Base-by-base conservation (phyloP, 1,140 invertebrate species). In the Coptotermes formosanus region DNA sequence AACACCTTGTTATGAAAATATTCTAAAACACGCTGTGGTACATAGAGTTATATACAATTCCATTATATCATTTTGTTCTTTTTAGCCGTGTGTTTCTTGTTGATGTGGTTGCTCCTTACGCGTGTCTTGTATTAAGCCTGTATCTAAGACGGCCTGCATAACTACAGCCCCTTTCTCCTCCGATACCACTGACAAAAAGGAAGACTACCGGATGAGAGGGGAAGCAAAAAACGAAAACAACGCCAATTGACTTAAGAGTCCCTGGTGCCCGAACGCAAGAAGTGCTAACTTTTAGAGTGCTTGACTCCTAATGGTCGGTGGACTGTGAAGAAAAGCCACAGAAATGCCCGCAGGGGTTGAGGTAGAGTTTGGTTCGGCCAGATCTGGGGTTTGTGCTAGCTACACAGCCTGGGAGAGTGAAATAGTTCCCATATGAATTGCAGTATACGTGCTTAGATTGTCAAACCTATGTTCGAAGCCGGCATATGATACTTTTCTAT, bases 211-310 rank as follows among this genome's bases (percentile, higher is more conserved):
- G 64, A 12, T 75, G 25, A 25, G 64, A 75, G 64, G 64, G n/a
- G 64, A 30, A 7, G n/a, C 25, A 30, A 75, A 75, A 75, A 75
- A 75, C 64, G 64, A 75, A 75, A 75, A 75, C 64, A 75, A 75
- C 64, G 64, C 64, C 64, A 75, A 75, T 75, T 75, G 64, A 75
- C 64, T 75, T 75, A 75, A 75, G 64, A 75, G 64, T 75, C 64
- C 64, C 64, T 30, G 64, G 64, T 30, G 64, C 64, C 14, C 64
- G 4, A 30, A 30, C 64, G 64, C 64, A 75, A 75, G 64, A 75
- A 75, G 64, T 75, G 64, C 64, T 75, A 75, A 75, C 64, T 75
- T 75, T 75, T 75, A 75, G 64, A 75, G 64, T 75, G 64, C 64
- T 75, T 75, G 64, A 75, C 64, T 75, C 64, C 64, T 75, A 75